A percentile compares a stretch with the other conserved stretches of the same genome.
These are phyloP conservation scores for Ornithoptera priamus DNA, from an alignment of 2,888 invertebrate genomes.

Conservation along the genomic window DNA sequence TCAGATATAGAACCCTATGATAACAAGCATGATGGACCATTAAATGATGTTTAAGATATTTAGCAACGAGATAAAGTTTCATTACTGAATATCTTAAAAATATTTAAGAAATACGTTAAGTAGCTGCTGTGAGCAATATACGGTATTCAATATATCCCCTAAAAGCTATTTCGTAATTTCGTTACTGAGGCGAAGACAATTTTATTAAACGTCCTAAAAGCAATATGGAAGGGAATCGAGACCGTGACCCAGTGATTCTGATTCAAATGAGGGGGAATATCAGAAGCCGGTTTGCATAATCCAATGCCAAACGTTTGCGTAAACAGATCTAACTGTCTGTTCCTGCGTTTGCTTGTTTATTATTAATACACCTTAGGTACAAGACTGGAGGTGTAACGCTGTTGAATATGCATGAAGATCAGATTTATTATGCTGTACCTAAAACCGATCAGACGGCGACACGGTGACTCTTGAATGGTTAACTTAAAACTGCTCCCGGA, in stretches of 20 bases:
- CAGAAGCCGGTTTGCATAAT: conserved; percentile 25
- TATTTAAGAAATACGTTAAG: no score
- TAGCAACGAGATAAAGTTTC: no score
- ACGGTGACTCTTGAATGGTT: no score
- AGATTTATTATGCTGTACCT: not conserved
- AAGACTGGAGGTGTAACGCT: not conserved
- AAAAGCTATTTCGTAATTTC: not conserved
- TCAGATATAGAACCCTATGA: no score
- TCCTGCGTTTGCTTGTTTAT: conserved; percentile 20
- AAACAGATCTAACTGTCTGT: conserved; percentile 26
- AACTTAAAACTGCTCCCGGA: no score
- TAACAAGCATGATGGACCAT: no score
- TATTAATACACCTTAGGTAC: conserved; percentile 14
- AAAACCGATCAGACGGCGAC: no score
- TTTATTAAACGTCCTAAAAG: conserved; percentile 16
- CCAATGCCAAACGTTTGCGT: conserved; percentile 12
- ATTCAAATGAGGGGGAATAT: conserved; percentile 27
- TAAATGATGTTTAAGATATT: no score
- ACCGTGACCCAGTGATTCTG: conserved; percentile 22
- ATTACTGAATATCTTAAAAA: no score
- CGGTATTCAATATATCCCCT: not conserved
- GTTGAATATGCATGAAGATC: not conserved
- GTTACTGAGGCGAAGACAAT: conserved; percentile 1
- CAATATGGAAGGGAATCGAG: conserved; percentile 11
- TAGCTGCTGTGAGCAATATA: not conserved